Evolutionary conservation across 2,888 invertebrate genomes (phyloP).

Genomic region (Osedax fenrisi): DNA sequence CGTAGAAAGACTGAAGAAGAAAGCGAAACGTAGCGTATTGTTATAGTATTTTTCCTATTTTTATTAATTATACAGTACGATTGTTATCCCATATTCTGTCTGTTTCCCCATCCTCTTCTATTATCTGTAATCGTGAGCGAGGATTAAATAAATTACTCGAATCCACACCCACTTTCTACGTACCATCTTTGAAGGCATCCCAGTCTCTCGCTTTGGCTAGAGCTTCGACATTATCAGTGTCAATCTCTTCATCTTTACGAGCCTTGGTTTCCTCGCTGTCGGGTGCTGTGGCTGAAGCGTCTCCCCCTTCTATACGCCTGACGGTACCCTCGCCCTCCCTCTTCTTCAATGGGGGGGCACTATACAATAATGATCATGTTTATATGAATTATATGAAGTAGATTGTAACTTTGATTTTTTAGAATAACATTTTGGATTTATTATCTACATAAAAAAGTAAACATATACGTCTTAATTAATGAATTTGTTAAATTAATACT

Average conservation of each 20-base stretch:
- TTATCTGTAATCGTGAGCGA: no score
- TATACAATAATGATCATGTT: no score
- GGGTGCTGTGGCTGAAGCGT: background rate
- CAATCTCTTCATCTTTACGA: background rate
- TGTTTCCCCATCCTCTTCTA: background rate
- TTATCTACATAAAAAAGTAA: no score
- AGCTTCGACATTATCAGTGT: background rate
- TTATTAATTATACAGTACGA: background rate
- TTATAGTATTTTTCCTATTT: no score
- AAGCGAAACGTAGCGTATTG: background rate
- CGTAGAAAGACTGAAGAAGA: background rate
- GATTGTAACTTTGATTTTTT: no score
- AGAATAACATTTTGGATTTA: no score
- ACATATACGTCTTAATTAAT: no score
- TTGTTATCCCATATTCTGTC: background rate
- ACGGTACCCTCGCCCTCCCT: background rate
- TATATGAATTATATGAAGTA: no score
- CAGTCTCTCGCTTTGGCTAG: background rate
- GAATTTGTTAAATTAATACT: no score
- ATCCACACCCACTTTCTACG: background rate
- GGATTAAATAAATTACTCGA: no score
- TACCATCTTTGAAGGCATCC: background rate
- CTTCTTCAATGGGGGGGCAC: background rate
- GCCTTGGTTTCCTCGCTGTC: background rate
- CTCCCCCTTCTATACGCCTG: background rate